Base-by-base conservation (phyloP, 1,140 invertebrate species). In the Hypsibius dujardini region DNA sequence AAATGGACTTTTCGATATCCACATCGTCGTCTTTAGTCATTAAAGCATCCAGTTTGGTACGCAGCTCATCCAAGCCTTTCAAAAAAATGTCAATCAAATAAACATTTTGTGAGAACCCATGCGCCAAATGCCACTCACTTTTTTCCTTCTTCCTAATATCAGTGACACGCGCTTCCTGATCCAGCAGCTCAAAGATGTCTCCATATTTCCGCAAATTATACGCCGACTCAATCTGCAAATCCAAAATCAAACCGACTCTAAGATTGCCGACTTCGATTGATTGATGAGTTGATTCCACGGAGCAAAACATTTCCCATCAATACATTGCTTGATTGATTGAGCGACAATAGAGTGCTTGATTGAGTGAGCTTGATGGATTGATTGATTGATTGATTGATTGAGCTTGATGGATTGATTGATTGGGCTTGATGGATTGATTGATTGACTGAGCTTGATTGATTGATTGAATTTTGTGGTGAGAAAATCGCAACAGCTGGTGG, bases 11-110 rank as follows among this genome's bases (percentile, higher is more conserved):
- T 42, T 67, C 62, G 3, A 67, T 42, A 67, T 67, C 62, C 12
- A 67, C 62, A 42, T 67, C 62, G 12, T 67, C 62, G 62, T 67
- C 62, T 3, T 45, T 12, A 42, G 12, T 67, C 62, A 67, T 67
- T 45, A 67, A 42, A 3, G 12, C 12, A 42, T 67, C 62, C 62
- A 67, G 62, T 15, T 42, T 12, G 45, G 3, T 42, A 3, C 62
- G 62, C 62, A 67, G 12, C 3, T 67, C 45, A 7, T 45, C 62
- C 12, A 67, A 42, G 45, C 12, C 62, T 67, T 15, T 7, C 12
- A 42, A n/a, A 56, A 56, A 56, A 7, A 56, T 56, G 50, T 7
- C 50, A n/a, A 56, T 56, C 7, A n/a, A 56, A 56, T 0, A 0
- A 56, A 56, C 50, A 12, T 7, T n/a, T 12, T 56, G 50, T 56